Percentiles rank a stretch among this genome's conserved stretches.
Conservation (phyloP, 2,888 invertebrate genomes). For the Pterobdella sp. region DNA sequence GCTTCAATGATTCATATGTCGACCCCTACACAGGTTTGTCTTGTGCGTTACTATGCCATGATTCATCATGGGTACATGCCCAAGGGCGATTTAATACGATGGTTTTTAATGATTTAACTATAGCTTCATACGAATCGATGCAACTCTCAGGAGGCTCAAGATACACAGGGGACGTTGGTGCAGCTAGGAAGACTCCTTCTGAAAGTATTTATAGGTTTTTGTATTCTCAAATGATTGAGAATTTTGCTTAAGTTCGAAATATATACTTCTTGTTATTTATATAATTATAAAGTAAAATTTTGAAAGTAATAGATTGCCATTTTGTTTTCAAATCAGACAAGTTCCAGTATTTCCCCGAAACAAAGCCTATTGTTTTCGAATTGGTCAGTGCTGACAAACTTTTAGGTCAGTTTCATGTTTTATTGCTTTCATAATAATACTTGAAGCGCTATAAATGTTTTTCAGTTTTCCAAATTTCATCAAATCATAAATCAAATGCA, state of each 20-base stretch:
- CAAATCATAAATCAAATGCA: not conserved
- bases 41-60: no score
- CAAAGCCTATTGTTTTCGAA: conserved; percentile 23
- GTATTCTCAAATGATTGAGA: no score
- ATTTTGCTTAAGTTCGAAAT: not conserved
- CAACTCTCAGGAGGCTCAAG: not conserved
- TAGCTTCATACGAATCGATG: no score
- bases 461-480: not conserved
- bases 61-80: no score
- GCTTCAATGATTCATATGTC: conserved; percentile 43
- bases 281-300: not conserved
- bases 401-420: conserved; percentile 11
- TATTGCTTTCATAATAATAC: not conserved
- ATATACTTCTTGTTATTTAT: not conserved
- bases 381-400: conserved; percentile 18
- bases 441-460: not conserved
- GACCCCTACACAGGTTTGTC: conserved; percentile 62
- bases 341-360: conserved; percentile 23
- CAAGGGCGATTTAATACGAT: no score
- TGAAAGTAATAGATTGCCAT: not conserved
- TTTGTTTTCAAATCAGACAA: not conserved
- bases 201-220: not conserved
- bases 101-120: no score
- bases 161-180: not conserved
- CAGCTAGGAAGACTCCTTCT: not conserved